Conservation (phyloP, 2,888 invertebrate genomes). For the Nezara viridula region DNA sequence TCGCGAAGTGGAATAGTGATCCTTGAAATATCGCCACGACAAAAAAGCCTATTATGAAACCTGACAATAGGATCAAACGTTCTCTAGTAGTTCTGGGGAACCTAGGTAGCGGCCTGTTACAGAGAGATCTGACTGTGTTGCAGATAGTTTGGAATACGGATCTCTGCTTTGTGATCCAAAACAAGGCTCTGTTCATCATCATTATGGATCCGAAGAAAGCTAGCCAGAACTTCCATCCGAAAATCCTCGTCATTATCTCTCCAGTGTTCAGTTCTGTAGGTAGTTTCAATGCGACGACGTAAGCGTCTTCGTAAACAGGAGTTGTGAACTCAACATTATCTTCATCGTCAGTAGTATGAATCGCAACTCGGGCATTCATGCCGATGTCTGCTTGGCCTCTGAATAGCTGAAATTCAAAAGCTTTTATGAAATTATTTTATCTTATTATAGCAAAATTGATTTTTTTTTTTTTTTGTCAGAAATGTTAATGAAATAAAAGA, state of each 20-base stretch:
- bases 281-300: neutral
- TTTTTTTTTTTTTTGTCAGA: too few relatives aligned
- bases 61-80: neutral
- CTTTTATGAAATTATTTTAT: neutral
- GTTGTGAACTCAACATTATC: neutral
- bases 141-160: neutral
- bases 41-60: neutral
- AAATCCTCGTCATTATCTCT: neutral
- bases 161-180: neutral
- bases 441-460: too few relatives aligned
- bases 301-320: neutral
- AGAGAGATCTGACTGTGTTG: neutral
- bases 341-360: neutral
- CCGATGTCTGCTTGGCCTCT: neutral
- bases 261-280: neutral
- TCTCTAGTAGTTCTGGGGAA: neutral
- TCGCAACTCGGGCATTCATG: neutral
- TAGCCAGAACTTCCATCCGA: neutral
- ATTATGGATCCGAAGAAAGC: neutral
- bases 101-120: neutral
- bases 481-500: too few relatives aligned
- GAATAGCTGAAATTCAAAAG: neutral
- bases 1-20: neutral
- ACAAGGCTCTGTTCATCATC: neutral
- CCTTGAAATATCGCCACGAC: constrained; percentile 6